Conservation (phyloP, 2,888 invertebrate genomes). For the Ophion ventricosus region DNA sequence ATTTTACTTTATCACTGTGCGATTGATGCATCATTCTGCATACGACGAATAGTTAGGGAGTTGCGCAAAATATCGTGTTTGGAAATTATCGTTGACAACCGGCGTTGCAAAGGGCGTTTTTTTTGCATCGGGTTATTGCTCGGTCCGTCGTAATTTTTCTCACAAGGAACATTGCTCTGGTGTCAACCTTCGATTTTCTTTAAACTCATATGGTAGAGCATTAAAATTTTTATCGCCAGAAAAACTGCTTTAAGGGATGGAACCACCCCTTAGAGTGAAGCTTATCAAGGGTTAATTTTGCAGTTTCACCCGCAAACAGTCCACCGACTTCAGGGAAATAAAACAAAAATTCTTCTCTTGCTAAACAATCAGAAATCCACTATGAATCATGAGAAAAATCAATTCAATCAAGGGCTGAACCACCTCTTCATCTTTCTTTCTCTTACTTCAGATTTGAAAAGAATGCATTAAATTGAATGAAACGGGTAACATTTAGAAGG, state of each 20-base stretch:
- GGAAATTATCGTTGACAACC: too few species aligned
- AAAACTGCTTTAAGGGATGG: not conserved
- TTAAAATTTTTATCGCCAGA: not conserved
- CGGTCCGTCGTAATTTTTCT: not conserved
- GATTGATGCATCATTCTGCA: too few species aligned
- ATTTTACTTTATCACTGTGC: too few species aligned
- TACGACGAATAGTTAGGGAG: too few species aligned
- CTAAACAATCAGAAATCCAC: not conserved
- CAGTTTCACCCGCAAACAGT: not conserved
- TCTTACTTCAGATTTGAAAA: not conserved
- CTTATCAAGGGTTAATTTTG: not conserved
- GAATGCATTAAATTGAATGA: not conserved
- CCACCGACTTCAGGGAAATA: too few species aligned
- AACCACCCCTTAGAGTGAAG: not conserved
- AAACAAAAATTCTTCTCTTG: not conserved
- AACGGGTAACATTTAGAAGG: not conserved
- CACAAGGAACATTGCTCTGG: not conserved
- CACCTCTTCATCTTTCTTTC: not conserved
- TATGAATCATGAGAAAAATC: not conserved
- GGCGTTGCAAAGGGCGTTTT: slow-evolving; percentile 22
- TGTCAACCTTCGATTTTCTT: not conserved
- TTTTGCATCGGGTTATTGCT: slow-evolving; percentile 19
- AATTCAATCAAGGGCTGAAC: not conserved
- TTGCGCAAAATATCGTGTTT: too few species aligned
- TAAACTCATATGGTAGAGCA: not conserved